Evolutionary conservation across 2,113 vertebrate genomes (phyloP).

Genomic region (Dicaeum eximium): DNA sequence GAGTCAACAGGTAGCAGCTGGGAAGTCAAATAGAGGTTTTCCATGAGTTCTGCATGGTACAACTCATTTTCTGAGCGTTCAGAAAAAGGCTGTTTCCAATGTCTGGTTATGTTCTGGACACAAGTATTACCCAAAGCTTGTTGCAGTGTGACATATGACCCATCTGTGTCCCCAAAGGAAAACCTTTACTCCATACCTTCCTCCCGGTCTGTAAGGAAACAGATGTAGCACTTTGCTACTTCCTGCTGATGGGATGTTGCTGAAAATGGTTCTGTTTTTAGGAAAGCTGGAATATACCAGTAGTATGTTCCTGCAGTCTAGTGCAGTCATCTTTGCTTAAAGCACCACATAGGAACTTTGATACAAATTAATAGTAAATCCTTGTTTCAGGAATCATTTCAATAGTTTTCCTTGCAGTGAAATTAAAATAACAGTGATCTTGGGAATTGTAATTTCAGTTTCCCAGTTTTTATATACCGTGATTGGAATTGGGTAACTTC

Average conservation of each 20-base stretch:
- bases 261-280: background rate
- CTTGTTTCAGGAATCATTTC: background rate
- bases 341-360: background rate
- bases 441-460: background rate
- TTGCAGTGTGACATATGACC: background rate
- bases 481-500: background rate
- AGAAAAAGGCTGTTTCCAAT: background rate
- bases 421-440: background rate
- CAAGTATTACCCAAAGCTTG: background rate
- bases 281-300: background rate
- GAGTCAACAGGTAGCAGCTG: background rate
- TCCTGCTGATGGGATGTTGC: background rate
- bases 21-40: background rate
- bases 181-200: background rate
- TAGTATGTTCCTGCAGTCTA: background rate
- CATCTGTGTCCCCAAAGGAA: background rate
- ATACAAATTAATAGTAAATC: background rate
- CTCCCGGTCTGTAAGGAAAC: conserved; percentile 6
- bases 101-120: background rate
- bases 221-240: background rate
- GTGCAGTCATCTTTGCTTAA: background rate
- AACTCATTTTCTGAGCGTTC: background rate
- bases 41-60: background rate
- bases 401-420: background rate
- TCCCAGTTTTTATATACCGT: background rate